Evolutionary conservation across 1,140 invertebrate species (phyloP), one percentile per base, ranked within the genome.

Genomic region (Musca domestica): DNA sequence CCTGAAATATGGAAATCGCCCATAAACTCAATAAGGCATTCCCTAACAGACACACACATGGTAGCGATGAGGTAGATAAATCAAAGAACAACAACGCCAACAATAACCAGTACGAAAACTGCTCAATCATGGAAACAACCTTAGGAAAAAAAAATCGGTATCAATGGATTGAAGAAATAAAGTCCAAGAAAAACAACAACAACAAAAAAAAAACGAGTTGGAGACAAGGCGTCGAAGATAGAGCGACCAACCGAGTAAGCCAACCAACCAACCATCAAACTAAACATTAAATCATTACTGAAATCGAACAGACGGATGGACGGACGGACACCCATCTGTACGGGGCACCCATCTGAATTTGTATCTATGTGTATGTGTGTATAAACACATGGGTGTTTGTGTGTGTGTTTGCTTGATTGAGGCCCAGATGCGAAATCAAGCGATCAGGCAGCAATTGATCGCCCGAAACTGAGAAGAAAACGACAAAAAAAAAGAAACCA

Each of bases 1-100:
- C 34, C 34, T 41, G 12, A 7, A 2, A 5, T 41, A 41, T 10
- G 5, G 10, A 41, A 41, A 41, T 41, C 10, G 10, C 34, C 4
- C 34, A 41, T 10, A 12, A 5, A 41, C 34, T 41, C 34, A 12
- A 41, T 7, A 12, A 41, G 34, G 34, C 34, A 41, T 41, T 41
- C 56, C 23, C 54, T 30, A n/a, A 61, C 56, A n/a, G 12, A 58
- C 23, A 58, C 14, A 61, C 30, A 34, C 27, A 41, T 51, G 48
- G 17, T 51, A 10, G 47, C 19, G 48, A 20, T 19, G 6, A 51
- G 9, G 1, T 10, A 12, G 6, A 51, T 2, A 9, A 6, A 20
- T 17, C 19, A 5, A 51, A 5, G 15, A 48, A n/a, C 15, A 51
- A 20, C 9, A 19, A 51, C 6, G 20, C 19, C 6, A 51, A 51